phyloP scores from a whole-genome alignment of 2,797 vertebrate species.

The Chrysolophus pictus region DNA sequence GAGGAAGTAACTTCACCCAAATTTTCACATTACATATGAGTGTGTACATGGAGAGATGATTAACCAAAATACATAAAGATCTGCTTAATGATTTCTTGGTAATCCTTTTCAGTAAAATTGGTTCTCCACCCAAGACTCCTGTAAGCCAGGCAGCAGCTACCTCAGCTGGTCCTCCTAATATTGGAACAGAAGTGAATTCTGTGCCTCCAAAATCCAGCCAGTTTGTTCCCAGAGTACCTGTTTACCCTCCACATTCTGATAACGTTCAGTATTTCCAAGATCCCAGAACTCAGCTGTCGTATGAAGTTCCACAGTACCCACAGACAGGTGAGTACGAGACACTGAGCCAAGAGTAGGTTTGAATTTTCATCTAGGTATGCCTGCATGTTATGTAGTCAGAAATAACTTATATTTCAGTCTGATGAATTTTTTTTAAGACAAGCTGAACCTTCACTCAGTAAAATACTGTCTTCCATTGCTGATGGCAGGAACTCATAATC shows the following conservation, averaged over 20 bases:
- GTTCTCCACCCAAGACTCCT: conserved; percentile 89
- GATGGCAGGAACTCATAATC: neutral
- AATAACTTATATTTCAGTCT: neutral
- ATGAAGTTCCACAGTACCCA: conserved; percentile 87
- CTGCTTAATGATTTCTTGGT: conserved; percentile 26
- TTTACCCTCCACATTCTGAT: conserved; percentile 88
- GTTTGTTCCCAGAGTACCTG: conserved; percentile 84
- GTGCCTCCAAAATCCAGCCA: conserved; percentile 85
- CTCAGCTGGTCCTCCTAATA: conserved; percentile 82
- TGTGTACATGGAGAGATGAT: accelerated
- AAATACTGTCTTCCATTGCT: neutral
- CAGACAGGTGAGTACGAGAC: conserved; percentile 83
- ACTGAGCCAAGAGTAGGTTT: neutral
- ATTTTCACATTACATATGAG: neutral
- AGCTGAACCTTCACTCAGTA: neutral
- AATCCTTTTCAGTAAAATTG: conserved; percentile 82
- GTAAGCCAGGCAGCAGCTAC: conserved; percentile 85
- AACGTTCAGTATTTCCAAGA: conserved; percentile 90
- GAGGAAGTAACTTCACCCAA: neutral
- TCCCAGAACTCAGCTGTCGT: conserved; percentile 83
- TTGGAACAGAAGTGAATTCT: conserved; percentile 82
- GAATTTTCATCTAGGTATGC: neutral
- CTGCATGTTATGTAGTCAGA: neutral
- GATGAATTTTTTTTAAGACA: neutral
- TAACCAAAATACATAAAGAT: neutral